Percentiles rank a stretch among this genome's conserved stretches.
Evolutionary conservation across 1,140 invertebrate species (phyloP).

Genomic region (Anastrepha obliqua): DNA sequence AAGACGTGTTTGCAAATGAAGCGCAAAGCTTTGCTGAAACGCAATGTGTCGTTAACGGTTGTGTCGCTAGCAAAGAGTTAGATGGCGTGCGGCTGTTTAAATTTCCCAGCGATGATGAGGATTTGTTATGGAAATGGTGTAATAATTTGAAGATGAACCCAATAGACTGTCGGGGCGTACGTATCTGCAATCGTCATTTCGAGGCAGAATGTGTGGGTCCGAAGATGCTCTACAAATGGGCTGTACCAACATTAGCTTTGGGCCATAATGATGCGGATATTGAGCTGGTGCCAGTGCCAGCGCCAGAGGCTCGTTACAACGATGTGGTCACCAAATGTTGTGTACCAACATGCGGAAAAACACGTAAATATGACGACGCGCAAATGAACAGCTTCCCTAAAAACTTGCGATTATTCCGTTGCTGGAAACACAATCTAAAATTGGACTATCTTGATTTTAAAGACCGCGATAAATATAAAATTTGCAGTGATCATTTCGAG

Average conservation of each 20-base stretch:
- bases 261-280: constrained; percentile 67
- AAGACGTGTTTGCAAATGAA: constrained; percentile 69
- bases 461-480: constrained; percentile 70
- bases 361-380: constrained; percentile 68
- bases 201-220: constrained; percentile 67
- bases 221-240: constrained; percentile 68
- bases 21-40: constrained; percentile 68
- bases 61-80: constrained; percentile 64
- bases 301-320: constrained; percentile 65
- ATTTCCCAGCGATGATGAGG: constrained; percentile 70
- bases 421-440: constrained; percentile 68
- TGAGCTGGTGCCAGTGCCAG: constrained; percentile 66
- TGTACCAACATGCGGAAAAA: constrained; percentile 70
- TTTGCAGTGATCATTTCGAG: constrained; percentile 70
- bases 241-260: constrained; percentile 64
- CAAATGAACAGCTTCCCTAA: constrained; percentile 73
- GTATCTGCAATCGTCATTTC: constrained; percentile 70
- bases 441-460: constrained; percentile 66
- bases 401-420: constrained; percentile 63
- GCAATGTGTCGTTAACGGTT: constrained; percentile 66
- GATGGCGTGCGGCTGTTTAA: constrained; percentile 68
- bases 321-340: constrained; percentile 70
- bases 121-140: constrained; percentile 71
- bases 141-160: constrained; percentile 72
- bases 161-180: constrained; percentile 66